A percentile compares a stretch with the other conserved stretches of the same genome.
phyloP scores from a whole-genome alignment of 2,888 invertebrate genomes.

The Temnothorax unifasciatus region DNA sequence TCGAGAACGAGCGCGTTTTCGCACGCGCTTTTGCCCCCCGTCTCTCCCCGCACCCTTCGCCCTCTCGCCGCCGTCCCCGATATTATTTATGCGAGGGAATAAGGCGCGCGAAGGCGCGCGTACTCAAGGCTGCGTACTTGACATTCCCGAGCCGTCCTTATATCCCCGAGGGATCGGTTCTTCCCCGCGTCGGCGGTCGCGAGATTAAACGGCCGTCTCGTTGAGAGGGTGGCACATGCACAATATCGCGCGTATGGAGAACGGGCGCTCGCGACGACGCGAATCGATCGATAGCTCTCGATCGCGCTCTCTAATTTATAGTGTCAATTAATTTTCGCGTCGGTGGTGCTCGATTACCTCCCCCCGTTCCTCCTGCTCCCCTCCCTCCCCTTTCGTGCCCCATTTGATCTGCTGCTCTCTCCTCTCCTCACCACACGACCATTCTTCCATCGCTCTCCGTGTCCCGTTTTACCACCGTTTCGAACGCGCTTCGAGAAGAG shows the following conservation, averaged over 20 bases:
- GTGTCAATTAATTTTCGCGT: conserved; percentile 84
- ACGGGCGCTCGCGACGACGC: conserved; percentile 41
- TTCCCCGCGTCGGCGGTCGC: conserved; percentile 34
- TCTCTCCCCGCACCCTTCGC: background rate
- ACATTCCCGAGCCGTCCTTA: conserved; percentile 36
- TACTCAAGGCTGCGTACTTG: conserved; percentile 45
- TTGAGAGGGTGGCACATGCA: conserved; percentile 33
- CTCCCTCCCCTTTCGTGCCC: conserved; percentile 23
- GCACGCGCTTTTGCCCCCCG: background rate
- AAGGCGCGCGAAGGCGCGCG: conserved; percentile 32
- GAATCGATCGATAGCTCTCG: conserved; percentile 70
- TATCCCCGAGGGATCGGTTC: background rate
- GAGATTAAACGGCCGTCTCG: conserved; percentile 55
- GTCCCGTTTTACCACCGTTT: conserved; percentile 24
- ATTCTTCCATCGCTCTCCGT: conserved; percentile 41
- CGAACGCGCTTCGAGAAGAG: conserved; percentile 46
- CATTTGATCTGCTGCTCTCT: conserved; percentile 24
- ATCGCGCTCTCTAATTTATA: conserved; percentile 85
- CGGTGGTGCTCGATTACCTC: conserved; percentile 64
- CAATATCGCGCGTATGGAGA: conserved; percentile 52
- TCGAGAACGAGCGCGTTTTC: conserved; percentile 17
- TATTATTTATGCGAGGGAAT: conserved; percentile 55
- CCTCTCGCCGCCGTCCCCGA: background rate
- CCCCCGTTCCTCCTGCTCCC: conserved; percentile 11
- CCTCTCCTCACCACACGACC: conserved; percentile 26